Evolutionary conservation across 1,140 invertebrate species (phyloP).

Genomic region (Megalonaias nervosa): DNA sequence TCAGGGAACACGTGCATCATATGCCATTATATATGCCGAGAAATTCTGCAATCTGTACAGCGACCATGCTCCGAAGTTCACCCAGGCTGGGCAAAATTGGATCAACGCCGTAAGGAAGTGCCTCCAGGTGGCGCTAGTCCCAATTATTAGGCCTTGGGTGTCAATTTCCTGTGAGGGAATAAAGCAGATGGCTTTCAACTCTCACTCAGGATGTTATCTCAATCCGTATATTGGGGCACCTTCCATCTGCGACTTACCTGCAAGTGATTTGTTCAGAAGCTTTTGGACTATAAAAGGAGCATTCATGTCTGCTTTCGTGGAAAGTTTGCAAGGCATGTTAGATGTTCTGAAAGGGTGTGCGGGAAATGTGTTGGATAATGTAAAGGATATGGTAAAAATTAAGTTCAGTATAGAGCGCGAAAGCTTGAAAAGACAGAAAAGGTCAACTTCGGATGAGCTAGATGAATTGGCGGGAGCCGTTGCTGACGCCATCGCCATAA

Average conservation of each 20-base stretch:
- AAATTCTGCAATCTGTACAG: slow-evolving; percentile 22
- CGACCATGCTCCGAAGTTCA: background rate
- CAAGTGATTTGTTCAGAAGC: background rate
- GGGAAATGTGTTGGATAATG: background rate
- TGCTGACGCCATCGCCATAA: background rate
- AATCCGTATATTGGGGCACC: background rate
- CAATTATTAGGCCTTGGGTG: background rate
- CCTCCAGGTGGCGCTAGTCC: slow-evolving; percentile 14
- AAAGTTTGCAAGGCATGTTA: background rate
- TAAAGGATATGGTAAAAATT: background rate
- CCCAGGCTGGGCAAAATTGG: slow-evolving; percentile 8
- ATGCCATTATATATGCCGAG: too few relatives aligned
- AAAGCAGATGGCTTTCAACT: background rate
- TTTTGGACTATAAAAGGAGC: slow-evolving; percentile 6
- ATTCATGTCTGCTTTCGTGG: background rate
- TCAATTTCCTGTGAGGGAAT: background rate
- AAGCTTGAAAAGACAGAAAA: background rate
- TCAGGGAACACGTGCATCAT: too few relatives aligned
- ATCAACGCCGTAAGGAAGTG: slow-evolving; percentile 24
- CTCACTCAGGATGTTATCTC: slow-evolving; percentile 9
- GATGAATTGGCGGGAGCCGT: background rate
- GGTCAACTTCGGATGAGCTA: background rate
- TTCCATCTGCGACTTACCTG: slow-evolving; percentile 12
- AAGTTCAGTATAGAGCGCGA: background rate
- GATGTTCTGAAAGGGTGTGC: background rate